These are phyloP conservation scores for Plebejus anna DNA, from an alignment of 2,888 invertebrate genomes.

Conservation along the genomic window DNA sequence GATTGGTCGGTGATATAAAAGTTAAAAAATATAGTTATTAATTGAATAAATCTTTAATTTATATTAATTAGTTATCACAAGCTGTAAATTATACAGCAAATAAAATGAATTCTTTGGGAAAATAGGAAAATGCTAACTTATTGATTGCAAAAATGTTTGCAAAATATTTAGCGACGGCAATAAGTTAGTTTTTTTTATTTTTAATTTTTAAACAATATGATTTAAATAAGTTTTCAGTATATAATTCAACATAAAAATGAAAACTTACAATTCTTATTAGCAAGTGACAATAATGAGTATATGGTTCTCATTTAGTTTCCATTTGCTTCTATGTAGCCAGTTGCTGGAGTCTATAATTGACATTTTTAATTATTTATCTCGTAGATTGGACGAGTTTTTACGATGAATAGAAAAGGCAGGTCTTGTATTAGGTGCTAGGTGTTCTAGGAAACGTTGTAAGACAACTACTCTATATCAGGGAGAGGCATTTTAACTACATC, in stretches of 20 bases:
- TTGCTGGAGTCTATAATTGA: constrained; percentile 36
- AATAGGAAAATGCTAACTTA: background rate
- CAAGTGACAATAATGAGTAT: background rate
- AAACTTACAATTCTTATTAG: background rate
- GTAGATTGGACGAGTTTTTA: constrained; percentile 38
- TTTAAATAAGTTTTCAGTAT: background rate
- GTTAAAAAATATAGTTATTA: constrained; percentile 4
- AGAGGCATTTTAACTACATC: constrained; percentile 18
- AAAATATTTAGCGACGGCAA: too few species aligned
- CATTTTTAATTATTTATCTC: constrained; percentile 40
- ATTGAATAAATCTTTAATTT: background rate
- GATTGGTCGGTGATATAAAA: background rate
- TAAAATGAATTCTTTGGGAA: background rate
- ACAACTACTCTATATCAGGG: constrained; percentile 7
- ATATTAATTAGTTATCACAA: background rate
- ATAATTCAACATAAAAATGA: background rate
- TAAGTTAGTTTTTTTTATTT: too few species aligned
- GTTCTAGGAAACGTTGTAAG: background rate
- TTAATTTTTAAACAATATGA: background rate
- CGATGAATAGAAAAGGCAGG: constrained; percentile 32
- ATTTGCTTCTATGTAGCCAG: background rate
- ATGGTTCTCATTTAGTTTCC: background rate
- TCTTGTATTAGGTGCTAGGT: constrained; percentile 6
- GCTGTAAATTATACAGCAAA: background rate
- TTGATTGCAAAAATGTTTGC: background rate